Evolutionary conservation across 2,797 vertebrate genomes (phyloP).

Genomic region (Sarcophilus harrisii): DNA sequence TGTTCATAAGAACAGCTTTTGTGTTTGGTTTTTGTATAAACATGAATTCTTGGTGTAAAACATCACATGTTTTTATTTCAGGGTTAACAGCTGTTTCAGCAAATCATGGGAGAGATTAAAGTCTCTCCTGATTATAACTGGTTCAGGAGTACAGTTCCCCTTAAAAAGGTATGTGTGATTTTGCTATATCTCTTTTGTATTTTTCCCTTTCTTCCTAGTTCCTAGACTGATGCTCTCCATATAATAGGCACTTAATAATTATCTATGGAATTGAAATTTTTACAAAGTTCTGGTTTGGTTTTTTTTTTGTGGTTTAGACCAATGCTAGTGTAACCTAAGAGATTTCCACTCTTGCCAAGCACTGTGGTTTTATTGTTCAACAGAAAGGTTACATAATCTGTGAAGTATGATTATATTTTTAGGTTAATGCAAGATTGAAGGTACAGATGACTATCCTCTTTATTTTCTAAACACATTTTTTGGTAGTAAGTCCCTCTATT

Average conservation of each 20-base stretch:
- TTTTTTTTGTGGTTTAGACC: constrained; percentile 42
- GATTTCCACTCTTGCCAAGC: background rate
- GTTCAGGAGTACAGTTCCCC: constrained; percentile 98
- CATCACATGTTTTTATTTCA: constrained; percentile 78
- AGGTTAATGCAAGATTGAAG: constrained; percentile 34
- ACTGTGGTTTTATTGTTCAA: background rate
- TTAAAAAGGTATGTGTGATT: constrained; percentile 93
- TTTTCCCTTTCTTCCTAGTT: background rate
- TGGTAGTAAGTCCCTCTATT: background rate
- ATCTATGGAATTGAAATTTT: background rate
- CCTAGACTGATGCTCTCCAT: background rate
- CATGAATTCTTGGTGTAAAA: constrained; percentile 68
- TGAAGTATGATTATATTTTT: constrained; percentile 22
- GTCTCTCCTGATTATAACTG: constrained; percentile 99
- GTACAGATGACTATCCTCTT: background rate
- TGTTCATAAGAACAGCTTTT: constrained; percentile 6
- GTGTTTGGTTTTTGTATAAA: constrained; percentile 31
- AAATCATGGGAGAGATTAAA: constrained; percentile 97
- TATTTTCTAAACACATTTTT: background rate
- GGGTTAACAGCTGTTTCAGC: constrained; percentile 78
- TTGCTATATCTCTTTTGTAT: constrained; percentile 28
- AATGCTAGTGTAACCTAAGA: background rate
- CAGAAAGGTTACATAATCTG: constrained; percentile 22
- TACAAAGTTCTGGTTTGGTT: constrained; percentile 40
- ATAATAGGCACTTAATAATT: background rate